Evolutionary conservation across 2,888 invertebrate genomes (phyloP), one percentile per base, ranked within the genome.

Genomic region (Drosophila setosimentum): DNA sequence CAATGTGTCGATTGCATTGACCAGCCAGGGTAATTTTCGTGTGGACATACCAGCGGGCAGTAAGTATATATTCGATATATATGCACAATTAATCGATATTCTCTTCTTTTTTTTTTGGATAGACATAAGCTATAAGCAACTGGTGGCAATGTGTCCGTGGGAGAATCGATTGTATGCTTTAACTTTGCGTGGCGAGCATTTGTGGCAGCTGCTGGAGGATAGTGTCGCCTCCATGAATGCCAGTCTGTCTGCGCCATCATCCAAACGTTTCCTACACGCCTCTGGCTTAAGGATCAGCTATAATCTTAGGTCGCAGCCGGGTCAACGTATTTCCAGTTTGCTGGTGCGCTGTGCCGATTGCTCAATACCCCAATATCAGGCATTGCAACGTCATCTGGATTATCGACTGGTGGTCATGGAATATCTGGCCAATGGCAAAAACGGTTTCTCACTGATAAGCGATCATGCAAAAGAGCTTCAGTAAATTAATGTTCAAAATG

Each of bases 121-220:
- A 96, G 96, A 95, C 3, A 94, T 96, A 21, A 96, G 96, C 2
- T 95, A 95, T 35, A 96, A 95, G 67, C 95, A 95, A 64, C 88
- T 97, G 5, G 92, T 96, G 8, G 95, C 95, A 83, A 94, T 95
- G 18, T 94, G 95, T 75, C 97, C 98, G 1, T 98, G 97, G 91
- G 95, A 95, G 85, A 97, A 97, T 93, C 95, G 94, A 62, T 94
- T 97, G 68, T 96, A 97, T 84, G 93, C 95, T n/a, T 94, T 96
- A 58, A 96, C 95, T 73, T 91, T 98, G 60, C 93, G 93, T 60
- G 98, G 98, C 0, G 92, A 93, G 62, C 92, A 95, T 82, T 91
- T 98, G 13, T 91, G 94, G 66, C 94, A 95, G 66, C 94, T 95
- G 29, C 94, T 96, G 0, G 96, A 96, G 91, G 94, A 94, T 85